phyloP scores from a whole-genome alignment of 2,888 invertebrate species.

The Embidobia sp. region DNA sequence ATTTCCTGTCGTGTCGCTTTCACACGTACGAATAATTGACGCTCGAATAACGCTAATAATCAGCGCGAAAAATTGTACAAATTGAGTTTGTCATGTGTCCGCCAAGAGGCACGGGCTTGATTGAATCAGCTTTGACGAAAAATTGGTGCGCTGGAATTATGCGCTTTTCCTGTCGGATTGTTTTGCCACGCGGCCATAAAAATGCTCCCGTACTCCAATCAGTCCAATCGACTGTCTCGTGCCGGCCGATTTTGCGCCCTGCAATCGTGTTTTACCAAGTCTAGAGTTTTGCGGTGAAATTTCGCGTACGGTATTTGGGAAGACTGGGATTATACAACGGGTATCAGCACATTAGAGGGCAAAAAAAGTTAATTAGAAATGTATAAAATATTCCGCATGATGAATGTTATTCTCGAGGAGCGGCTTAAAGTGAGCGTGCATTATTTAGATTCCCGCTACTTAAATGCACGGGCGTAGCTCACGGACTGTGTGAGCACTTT shows the following conservation, averaged over 20 bases:
- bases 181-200: too few species aligned
- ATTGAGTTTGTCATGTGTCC: slow-evolving; percentile 28
- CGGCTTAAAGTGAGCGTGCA: slow-evolving; percentile 23
- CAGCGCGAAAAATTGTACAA: slow-evolving; percentile 37
- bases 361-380: slow-evolving; percentile 14
- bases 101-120: slow-evolving; percentile 12
- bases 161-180: too few species aligned
- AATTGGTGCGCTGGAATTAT: too few species aligned
- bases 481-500: slow-evolving; percentile 30
- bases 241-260: too few species aligned
- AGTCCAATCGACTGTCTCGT: too few species aligned
- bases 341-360: neutral
- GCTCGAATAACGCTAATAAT: slow-evolving; percentile 27
- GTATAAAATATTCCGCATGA: slow-evolving; percentile 21
- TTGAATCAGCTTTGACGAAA: slow-evolving; percentile 8
- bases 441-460: slow-evolving; percentile 42
- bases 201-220: too few species aligned
- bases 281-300: too few species aligned
- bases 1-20: slow-evolving; percentile 17
- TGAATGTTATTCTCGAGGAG: slow-evolving; percentile 11
- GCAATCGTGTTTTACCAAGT: too few species aligned
- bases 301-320: too few species aligned
- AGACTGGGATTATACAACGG: too few species aligned
- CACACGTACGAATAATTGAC: slow-evolving; percentile 34
- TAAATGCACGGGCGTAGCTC: slow-evolving; percentile 15